phyloP scores from a whole-genome alignment of 2,113 vertebrate genomes.

The Cercopithecus mona region DNA sequence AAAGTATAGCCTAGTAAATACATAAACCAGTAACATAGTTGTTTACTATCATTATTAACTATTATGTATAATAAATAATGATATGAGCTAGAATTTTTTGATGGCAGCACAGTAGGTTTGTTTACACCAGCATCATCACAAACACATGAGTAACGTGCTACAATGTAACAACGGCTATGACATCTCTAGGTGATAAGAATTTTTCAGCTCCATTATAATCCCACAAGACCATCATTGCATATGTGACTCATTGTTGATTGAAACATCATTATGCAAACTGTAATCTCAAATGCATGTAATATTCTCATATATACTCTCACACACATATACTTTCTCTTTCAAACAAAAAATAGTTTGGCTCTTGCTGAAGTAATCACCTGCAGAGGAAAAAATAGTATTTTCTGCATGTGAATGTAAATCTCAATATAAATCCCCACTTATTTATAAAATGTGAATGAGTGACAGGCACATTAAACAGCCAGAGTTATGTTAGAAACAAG shows the following conservation, averaged over 20 bases:
- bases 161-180: fast-evolving
- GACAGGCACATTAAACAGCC: not conserved
- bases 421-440: not conserved
- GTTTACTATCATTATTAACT: not conserved
- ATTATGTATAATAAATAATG: not conserved
- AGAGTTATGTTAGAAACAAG: too few relatives aligned
- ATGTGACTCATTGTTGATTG: too few relatives aligned
- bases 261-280: too few relatives aligned
- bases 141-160: not conserved
- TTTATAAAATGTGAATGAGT: not conserved
- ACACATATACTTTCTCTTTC: not conserved
- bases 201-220: not conserved
- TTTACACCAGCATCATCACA: not conserved
- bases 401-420: too few relatives aligned
- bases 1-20: not conserved
- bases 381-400: not conserved
- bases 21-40: not conserved
- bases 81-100: not conserved
- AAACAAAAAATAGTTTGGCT: not conserved
- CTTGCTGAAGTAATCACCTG: not conserved
- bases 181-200: not conserved
- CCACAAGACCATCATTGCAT: too few relatives aligned
- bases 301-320: not conserved
- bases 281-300: too few relatives aligned
- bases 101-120: not conserved